These are phyloP conservation scores for Penaeus monodon DNA, from an alignment of 2,888 invertebrate species.

Conservation along the genomic window DNA sequence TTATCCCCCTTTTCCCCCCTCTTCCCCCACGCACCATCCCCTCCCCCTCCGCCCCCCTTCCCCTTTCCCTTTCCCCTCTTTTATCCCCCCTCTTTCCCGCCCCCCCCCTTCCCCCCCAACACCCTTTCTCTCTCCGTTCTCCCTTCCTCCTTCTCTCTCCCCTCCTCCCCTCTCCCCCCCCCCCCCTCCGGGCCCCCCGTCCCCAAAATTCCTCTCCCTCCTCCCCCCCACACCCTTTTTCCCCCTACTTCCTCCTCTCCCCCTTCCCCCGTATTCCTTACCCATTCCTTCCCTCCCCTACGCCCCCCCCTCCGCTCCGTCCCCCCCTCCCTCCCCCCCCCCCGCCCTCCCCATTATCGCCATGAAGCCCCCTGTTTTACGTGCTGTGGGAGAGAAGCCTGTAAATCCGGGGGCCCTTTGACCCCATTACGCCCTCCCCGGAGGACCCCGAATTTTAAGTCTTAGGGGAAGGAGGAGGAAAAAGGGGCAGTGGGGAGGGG, in stretches of 20 bases:
- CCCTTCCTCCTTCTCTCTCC: no score
- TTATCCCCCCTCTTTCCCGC: neutral
- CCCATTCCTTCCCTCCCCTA: neutral
- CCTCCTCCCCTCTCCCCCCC: no score
- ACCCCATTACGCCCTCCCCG: constrained; percentile 39
- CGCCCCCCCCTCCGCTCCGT: neutral
- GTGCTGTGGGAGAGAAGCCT: constrained; percentile 44
- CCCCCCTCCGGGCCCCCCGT: no score
- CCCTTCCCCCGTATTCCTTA: no score
- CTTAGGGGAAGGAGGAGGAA: no score
- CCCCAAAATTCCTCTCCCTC: no score
- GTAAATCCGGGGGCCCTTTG: constrained; percentile 42
- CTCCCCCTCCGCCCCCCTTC: neutral
- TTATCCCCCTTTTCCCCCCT: neutral
- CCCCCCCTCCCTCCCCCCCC: neutral
- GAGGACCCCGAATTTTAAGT: constrained; percentile 15
- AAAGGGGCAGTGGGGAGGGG: no score
- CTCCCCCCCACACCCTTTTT: no score
- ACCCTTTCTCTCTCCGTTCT: no score
- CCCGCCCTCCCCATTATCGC: constrained; percentile 31
- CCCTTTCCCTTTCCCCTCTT: no score
- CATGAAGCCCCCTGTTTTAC: constrained; percentile 45
- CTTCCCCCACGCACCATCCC: neutral
- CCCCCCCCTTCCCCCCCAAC: no score
- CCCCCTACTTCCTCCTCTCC: no score